A percentile compares a stretch with the other conserved stretches of the same genome.
Conservation (phyloP, 2,113 vertebrate genomes). For the Tenrec ecaudatus region DNA sequence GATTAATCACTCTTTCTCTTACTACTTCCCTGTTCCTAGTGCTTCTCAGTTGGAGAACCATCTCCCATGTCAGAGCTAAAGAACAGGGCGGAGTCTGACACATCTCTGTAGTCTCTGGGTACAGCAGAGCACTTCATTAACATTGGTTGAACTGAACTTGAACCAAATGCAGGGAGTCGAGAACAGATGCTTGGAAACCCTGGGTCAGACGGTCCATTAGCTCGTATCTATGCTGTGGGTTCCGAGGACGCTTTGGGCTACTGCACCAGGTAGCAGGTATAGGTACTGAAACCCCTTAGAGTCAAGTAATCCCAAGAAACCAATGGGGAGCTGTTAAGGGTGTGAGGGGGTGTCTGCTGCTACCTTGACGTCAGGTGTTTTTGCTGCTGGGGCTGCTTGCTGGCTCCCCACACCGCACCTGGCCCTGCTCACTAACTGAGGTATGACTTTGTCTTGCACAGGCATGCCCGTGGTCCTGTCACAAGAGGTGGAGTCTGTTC, state of each 20-base stretch:
- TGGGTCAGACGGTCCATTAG: not conserved
- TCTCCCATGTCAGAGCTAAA: not conserved
- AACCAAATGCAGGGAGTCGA: conserved; percentile 1
- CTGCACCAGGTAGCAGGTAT: not conserved
- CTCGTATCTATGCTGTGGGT: not conserved
- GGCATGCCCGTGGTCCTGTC: conserved; percentile 94
- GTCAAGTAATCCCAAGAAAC: not conserved
- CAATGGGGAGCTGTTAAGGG: too few relatives aligned
- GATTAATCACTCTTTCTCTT: not conserved
- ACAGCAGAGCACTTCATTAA: not conserved
- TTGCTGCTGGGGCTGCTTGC: not conserved
- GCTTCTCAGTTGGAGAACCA: conserved; percentile 5
- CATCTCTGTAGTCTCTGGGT: not conserved
- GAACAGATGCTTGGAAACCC: conserved; percentile 14
- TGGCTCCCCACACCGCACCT: not conserved
- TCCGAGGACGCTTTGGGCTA: not conserved
- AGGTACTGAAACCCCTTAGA: not conserved
- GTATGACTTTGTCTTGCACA: conserved; percentile 81
- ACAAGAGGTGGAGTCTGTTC: conserved; percentile 94
- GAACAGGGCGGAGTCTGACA: not conserved
- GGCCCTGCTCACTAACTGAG: conserved; percentile 71
- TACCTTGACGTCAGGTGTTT: not conserved
- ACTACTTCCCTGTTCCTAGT: not conserved
- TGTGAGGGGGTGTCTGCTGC: too few relatives aligned
- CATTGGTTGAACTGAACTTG: not conserved